These are phyloP conservation scores for Trachelus tabidus DNA, from an alignment of 2,888 invertebrate genomes.

Conservation along the genomic window DNA sequence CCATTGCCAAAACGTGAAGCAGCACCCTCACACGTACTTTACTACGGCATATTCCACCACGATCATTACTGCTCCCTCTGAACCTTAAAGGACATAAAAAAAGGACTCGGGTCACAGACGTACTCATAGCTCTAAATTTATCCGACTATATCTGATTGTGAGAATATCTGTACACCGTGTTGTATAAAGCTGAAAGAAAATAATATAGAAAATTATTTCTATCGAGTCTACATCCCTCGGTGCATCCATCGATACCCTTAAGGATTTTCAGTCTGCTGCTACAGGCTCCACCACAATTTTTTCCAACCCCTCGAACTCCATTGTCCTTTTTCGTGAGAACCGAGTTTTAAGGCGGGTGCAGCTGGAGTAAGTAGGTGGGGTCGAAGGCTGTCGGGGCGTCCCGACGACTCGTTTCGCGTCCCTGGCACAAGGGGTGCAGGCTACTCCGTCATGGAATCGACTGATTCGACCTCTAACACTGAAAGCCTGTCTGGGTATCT, in stretches of 20 bases:
- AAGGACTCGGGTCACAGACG: background rate
- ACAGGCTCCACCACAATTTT: background rate
- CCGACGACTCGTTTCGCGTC: background rate
- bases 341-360: conserved; percentile 35
- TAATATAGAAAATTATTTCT: background rate
- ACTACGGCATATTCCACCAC: background rate
- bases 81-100: background rate
- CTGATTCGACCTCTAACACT: conserved; percentile 48
- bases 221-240: background rate
- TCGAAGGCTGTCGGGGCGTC: conserved; percentile 32
- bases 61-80: background rate
- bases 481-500: conserved; percentile 36
- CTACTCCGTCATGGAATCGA: conserved; percentile 18
- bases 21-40: background rate
- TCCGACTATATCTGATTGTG: background rate
- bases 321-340: background rate
- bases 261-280: background rate
- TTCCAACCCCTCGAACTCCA: background rate
- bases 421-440: background rate
- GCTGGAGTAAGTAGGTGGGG: conserved; percentile 40
- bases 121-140: background rate
- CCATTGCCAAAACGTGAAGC: background rate
- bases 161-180: background rate
- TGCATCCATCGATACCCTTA: background rate
- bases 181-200: background rate